A percentile compares a stretch with the other conserved stretches of the same genome.
Evolutionary conservation across 2,113 vertebrate genomes (phyloP).

Genomic region (Stercorarius parasiticus): DNA sequence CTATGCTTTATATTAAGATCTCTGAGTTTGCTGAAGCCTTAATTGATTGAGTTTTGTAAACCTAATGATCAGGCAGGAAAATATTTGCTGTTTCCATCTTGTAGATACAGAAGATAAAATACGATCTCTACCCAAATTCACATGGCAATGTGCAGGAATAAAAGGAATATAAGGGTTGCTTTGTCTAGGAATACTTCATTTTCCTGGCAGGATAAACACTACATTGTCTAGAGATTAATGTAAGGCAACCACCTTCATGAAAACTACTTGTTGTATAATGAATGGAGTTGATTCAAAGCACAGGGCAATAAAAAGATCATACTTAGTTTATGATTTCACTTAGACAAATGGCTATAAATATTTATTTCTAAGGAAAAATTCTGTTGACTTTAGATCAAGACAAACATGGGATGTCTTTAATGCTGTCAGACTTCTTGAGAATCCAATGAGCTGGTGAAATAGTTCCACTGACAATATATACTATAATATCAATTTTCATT

Average conservation of each 20-base stretch:
- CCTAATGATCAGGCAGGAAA: not conserved
- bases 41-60: not conserved
- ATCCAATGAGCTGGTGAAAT: constrained; percentile 19
- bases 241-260: not conserved
- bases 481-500: constrained; percentile 46
- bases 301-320: not conserved
- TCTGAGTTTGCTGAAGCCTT: not conserved
- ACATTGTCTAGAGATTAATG: not conserved
- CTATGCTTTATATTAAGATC: not conserved
- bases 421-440: not conserved
- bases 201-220: not conserved
- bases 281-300: not conserved
- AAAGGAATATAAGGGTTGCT: not conserved
- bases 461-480: constrained; percentile 11
- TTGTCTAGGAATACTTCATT: not conserved
- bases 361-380: constrained; percentile 6
- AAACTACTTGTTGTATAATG: not conserved
- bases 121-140: not conserved
- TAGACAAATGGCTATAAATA: not conserved
- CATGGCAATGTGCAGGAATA: not conserved
- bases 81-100: not conserved
- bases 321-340: not conserved
- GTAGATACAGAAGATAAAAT: not conserved
- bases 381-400: constrained; percentile 12
- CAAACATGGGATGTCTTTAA: constrained; percentile 25